Evolutionary conservation across 1,140 invertebrate genomes (phyloP), one percentile per base, ranked within the genome.

Genomic region (Drosophila ironensis): DNA sequence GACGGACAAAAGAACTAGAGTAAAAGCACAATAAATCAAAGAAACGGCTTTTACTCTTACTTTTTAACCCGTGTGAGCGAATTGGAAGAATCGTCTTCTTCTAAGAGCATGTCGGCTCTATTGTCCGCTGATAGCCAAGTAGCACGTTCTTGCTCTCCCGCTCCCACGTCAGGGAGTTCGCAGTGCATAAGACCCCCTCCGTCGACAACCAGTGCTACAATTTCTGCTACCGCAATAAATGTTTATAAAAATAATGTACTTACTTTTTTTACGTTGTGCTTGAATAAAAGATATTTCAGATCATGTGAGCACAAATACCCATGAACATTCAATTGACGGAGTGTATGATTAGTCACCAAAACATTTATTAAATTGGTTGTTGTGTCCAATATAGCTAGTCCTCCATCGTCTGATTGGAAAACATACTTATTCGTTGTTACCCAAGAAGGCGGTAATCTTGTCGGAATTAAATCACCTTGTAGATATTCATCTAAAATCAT

Each of bases 181-280:
- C n/a, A n/a, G n/a, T n/a, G n/a, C n/a, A n/a, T n/a, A n/a, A n/a
- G n/a, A n/a, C n/a, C n/a, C n/a, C n/a, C n/a, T n/a, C n/a, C n/a
- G n/a, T n/a, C n/a, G n/a, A n/a, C n/a, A n/a, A n/a, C n/a, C n/a
- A n/a, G n/a, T n/a, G n/a, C n/a, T n/a, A n/a, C n/a, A n/a, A n/a
- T n/a, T n/a, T n/a, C n/a, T n/a, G n/a, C n/a, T n/a, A n/a, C n/a
- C n/a, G n/a, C n/a, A n/a, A n/a, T n/a, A n/a, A n/a, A n/a, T n/a
- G n/a, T n/a, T n/a, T n/a, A n/a, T n/a, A n/a, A n/a, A 1, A 17
- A 16, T 24, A 19, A n/a, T n/a, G 0, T 37, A 92, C 93, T 92
- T 92, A 96, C 95, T 91, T 94, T 92, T 91, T 96, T 96, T 90
- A 96, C 94, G 92, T 95, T 95, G 92, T 96, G 95, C 91, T 94